A percentile compares a stretch with the other conserved stretches of the same genome.
phyloP scores from a whole-genome alignment of 2,113 vertebrate genomes.

The Ctenomys sociabilis region DNA sequence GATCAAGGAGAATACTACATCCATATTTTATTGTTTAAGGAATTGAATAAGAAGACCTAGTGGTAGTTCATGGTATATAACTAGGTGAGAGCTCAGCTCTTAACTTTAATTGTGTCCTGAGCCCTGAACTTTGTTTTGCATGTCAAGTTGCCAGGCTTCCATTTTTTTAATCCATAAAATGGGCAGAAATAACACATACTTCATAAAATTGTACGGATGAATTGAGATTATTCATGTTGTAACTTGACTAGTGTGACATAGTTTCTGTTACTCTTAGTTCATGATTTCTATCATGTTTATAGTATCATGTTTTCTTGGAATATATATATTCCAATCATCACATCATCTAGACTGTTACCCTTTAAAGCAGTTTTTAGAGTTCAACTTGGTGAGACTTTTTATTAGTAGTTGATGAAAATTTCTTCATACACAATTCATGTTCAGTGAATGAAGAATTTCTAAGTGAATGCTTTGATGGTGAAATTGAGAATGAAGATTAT shows the following conservation, averaged over 20 bases:
- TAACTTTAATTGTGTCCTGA: not conserved
- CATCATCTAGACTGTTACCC: slow-evolving; percentile 3
- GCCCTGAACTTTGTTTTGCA: slow-evolving; percentile 53
- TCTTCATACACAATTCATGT: slow-evolving; percentile 5
- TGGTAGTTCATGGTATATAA: not conserved
- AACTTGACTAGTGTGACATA: not conserved
- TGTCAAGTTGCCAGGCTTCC: not conserved
- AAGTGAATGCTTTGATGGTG: slow-evolving; percentile 40
- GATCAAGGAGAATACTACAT: slow-evolving; percentile 47
- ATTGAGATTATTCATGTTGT: not conserved
- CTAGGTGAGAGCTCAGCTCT: slow-evolving; percentile 28
- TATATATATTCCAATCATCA: not conserved
- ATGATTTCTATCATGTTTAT: not conserved
- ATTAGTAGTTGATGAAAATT: slow-evolving; percentile 36
- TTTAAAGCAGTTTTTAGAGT: slow-evolving; percentile 53
- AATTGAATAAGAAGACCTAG: slow-evolving; percentile 31
- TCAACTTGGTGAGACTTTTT: slow-evolving; percentile 36
- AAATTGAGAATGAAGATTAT: slow-evolving; percentile 38
- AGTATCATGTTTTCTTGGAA: not conserved
- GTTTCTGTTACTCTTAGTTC: slow-evolving; percentile 56
- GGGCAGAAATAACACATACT: slow-evolving; percentile 29
- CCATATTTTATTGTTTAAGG: slow-evolving; percentile 52
- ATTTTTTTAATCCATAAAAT: slow-evolving; percentile 40
- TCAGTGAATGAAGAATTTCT: slow-evolving; percentile 49
- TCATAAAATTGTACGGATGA: not conserved